These are phyloP conservation scores for Menidia beryllina DNA, from an alignment of 2,113 vertebrate genomes.

Conservation along the genomic window DNA sequence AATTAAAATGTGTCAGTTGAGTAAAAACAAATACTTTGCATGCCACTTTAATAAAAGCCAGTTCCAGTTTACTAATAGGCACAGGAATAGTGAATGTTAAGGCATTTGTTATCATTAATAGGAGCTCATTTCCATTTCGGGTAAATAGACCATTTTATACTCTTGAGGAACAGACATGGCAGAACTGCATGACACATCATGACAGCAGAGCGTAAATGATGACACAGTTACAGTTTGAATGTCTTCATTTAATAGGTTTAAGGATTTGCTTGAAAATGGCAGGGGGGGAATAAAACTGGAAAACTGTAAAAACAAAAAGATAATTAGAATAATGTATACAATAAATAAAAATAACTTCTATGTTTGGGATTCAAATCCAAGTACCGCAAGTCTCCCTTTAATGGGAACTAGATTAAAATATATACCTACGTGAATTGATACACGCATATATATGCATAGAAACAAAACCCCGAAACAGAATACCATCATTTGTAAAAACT, in stretches of 20 bases:
- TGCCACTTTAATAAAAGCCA: constrained; percentile 41
- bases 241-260: constrained; percentile 20
- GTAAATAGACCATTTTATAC: constrained; percentile 42
- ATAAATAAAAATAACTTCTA: constrained; percentile 18
- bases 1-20: constrained; percentile 60
- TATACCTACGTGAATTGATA: too few relatives aligned
- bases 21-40: constrained; percentile 24
- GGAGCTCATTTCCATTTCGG: constrained; percentile 45
- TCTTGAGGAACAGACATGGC: neutral
- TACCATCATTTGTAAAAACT: neutral
- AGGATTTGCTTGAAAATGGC: constrained; percentile 14
- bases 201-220: neutral
- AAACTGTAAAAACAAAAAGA: constrained; percentile 39
- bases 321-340: too few relatives aligned
- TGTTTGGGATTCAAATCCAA: constrained; percentile 11
- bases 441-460: too few relatives aligned
- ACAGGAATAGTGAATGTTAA: constrained; percentile 26
- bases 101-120: constrained; percentile 55
- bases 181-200: neutral
- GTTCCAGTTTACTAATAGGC: constrained; percentile 37
- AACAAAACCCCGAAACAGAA: too few relatives aligned
- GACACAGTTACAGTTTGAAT: neutral
- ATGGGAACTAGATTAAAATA: constrained; percentile 3
- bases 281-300: constrained; percentile 17
- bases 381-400: constrained; percentile 10